Evolutionary conservation across 2,113 vertebrate genomes (phyloP).

Genomic region (Eurystomus gularis): DNA sequence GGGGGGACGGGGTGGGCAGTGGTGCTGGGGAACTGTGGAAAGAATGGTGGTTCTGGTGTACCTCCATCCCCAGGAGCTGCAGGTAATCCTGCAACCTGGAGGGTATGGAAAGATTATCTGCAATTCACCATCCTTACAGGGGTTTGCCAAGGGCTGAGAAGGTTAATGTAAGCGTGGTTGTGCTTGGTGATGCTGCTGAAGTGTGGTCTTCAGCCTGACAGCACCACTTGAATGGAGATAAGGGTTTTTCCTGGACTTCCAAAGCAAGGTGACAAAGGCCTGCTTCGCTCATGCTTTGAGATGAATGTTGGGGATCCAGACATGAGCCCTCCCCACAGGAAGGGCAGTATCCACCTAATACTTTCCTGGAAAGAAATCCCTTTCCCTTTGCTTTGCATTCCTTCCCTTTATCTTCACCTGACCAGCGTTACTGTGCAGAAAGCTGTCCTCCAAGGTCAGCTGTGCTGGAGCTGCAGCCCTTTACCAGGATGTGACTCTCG

Average conservation of each 20-base stretch:
- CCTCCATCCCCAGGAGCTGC: neutral
- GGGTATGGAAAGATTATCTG: neutral
- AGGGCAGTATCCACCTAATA: neutral
- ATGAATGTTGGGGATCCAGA: fast-evolving
- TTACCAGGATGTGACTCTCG: conserved; percentile 41
- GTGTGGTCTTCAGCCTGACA: neutral
- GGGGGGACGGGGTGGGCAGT: neutral
- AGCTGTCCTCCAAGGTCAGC: neutral
- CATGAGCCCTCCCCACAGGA: neutral
- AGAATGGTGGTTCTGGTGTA: neutral
- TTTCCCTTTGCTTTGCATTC: neutral
- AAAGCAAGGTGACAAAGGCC: neutral
- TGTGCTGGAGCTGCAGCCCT: neutral
- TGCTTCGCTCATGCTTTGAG: fast-evolving
- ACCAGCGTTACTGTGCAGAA: neutral
- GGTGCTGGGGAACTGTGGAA: neutral
- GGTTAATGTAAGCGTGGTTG: neutral
- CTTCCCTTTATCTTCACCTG: neutral
- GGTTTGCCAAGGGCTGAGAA: neutral
- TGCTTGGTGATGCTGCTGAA: neutral
- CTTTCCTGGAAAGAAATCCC: neutral
- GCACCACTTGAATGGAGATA: fast-evolving
- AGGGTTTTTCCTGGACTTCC: neutral
- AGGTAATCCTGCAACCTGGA: fast-evolving
- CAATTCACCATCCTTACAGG: fast-evolving